Evolutionary conservation across 2,113 vertebrate genomes (phyloP).

Genomic region (Vulpes lagopus): DNA sequence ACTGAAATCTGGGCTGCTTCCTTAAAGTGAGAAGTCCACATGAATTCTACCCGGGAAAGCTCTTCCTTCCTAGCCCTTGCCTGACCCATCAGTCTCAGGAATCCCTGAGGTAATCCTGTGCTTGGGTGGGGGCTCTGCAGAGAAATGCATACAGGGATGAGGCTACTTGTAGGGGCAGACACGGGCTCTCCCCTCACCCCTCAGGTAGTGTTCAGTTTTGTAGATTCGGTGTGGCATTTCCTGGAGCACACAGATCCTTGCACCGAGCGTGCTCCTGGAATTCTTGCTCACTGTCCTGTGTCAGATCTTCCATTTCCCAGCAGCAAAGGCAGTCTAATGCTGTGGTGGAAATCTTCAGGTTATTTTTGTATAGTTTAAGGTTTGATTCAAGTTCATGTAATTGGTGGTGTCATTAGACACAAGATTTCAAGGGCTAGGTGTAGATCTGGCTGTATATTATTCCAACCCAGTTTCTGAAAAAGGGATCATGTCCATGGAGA

Average conservation of each 20-base stretch:
- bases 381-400: neutral
- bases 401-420: neutral
- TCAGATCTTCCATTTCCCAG: neutral
- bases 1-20: neutral
- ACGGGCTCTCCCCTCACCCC: neutral
- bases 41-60: rapidly evolving
- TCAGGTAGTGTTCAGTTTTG: too few relatives aligned
- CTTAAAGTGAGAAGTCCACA: neutral
- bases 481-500: too few relatives aligned
- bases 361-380: neutral
- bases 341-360: neutral
- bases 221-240: too few relatives aligned
- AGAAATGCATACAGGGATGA: too few relatives aligned
- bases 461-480: neutral
- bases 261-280: neutral
- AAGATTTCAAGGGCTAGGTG: neutral
- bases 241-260: too few relatives aligned
- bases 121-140: neutral
- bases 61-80: too few relatives aligned
- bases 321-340: neutral
- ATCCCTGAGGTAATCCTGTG: too few relatives aligned
- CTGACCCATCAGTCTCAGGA: neutral
- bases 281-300: neutral
- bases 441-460: neutral
- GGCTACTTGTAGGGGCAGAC: too few relatives aligned